Evolutionary conservation across 1,140 invertebrate genomes (phyloP), one percentile per base, ranked within the genome.

Genomic region (Hylaeus volcanicus): DNA sequence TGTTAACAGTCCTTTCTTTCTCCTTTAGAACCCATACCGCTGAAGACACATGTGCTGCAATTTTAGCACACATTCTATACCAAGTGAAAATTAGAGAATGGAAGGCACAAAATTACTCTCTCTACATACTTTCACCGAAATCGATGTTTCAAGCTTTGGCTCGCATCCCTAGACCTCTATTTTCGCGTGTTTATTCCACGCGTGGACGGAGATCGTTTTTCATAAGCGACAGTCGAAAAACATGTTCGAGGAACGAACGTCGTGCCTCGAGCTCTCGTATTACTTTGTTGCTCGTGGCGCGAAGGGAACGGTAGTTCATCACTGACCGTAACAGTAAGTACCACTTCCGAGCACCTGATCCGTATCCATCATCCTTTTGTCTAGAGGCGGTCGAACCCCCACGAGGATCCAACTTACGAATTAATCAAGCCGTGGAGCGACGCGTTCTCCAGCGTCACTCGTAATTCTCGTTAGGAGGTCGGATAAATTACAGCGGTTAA

Each of bases 311-410:
- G n/a, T 77, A 60, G 63, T 66, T 51, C 37, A 15, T 63, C 26
- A 3, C 41, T 53, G 5, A 39, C n/a, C 43, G 45, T n/a, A n/a
- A 11, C 51, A 51, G 45, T 45, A 55, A 9, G n/a, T 70, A 11
- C 43, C 26, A 11, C 6, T 56, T 53, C 39, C 14, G 12, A 72
- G 12, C 66, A 85, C 71, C 66, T 80, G 77, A 84, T 84, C 58
- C 63, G 37, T 76, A 84, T 81, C 37, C 43, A 81, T 84, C 82
- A 84, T 85, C 69, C 58, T 71, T 84, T 85, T 85, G 83, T 85
- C 48, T 66, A 69, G 58, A 63, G 51, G 39, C 56, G 72, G 48
- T 39, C 48, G 72, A 76, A 75, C 63, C 51, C 63, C 82, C 73
- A 81, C 60, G 82, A 76, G 45, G 77, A 84, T 80, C 72, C 75